phyloP scores from a whole-genome alignment of 2,888 invertebrate species.

The Platycheirus albimanus region DNA sequence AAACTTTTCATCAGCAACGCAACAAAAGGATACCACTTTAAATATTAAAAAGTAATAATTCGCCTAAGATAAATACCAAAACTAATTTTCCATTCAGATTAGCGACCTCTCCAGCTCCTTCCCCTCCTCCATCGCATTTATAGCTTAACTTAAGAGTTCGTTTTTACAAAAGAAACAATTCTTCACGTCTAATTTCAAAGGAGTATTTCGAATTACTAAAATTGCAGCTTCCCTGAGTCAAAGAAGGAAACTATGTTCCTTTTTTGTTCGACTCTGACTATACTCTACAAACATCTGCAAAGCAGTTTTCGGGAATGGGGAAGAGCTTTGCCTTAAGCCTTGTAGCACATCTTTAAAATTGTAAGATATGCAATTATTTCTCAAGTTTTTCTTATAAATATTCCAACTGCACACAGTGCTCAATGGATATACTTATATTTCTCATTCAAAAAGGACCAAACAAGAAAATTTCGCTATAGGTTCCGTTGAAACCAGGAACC shows the following conservation, averaged over 20 bases:
- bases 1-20: constrained; percentile 37
- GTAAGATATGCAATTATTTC: constrained; percentile 82
- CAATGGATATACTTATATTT: not conserved
- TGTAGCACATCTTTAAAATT: constrained; percentile 78
- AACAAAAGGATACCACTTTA: constrained; percentile 73
- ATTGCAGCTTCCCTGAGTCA: constrained; percentile 40
- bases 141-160: constrained; percentile 53
- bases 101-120: constrained; percentile 6
- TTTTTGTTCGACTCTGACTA: constrained; percentile 3
- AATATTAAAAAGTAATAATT: constrained; percentile 74
- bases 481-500: constrained; percentile 1
- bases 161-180: constrained; percentile 70
- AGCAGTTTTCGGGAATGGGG: not conserved
- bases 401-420: constrained; percentile 65
- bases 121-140: not conserved
- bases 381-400: constrained; percentile 76
- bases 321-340: constrained; percentile 43
- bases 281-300: constrained; percentile 10
- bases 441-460: constrained; percentile 12
- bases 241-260: constrained; percentile 35
- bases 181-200: constrained; percentile 65
- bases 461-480: constrained; percentile 28
- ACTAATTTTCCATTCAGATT: constrained; percentile 73
- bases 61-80: constrained; percentile 71
- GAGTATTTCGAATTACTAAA: constrained; percentile 72